Conservation (phyloP, 2,888 invertebrate genomes). For the Venusia cambrica region DNA sequence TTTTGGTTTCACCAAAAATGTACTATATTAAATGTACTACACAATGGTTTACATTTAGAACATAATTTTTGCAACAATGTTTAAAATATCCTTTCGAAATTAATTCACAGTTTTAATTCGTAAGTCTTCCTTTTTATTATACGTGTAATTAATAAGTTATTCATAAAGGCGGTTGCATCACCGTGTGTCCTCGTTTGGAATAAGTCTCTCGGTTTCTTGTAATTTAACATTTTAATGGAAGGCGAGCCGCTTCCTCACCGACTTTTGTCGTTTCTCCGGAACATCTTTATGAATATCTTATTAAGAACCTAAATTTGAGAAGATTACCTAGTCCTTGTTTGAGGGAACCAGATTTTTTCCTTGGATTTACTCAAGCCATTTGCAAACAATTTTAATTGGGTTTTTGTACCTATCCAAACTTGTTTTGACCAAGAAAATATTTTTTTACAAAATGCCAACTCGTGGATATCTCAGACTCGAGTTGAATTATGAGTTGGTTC, state of each 20-base stretch:
- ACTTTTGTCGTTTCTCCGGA: constrained; percentile 57
- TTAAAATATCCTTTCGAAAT: constrained; percentile 13
- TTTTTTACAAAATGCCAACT: constrained; percentile 40
- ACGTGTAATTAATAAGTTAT: constrained; percentile 25
- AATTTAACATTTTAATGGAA: constrained; percentile 60
- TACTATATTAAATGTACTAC: no score
- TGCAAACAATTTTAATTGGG: constrained; percentile 77
- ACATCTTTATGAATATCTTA: constrained; percentile 76
- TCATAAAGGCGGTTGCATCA: constrained; percentile 30
- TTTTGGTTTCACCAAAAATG: no score
- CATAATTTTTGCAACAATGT: no score
- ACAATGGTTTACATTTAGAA: no score
- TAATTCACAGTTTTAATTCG: constrained; percentile 16
- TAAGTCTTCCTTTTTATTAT: constrained; percentile 26
- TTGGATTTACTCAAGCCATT: constrained; percentile 66
- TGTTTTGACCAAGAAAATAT: constrained; percentile 54
- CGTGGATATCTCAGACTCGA: constrained; percentile 23
- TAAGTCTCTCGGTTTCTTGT: constrained; percentile 47
- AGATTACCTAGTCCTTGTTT: constrained; percentile 72
- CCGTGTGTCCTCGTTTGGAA: constrained; percentile 36
- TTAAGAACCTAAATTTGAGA: constrained; percentile 70
- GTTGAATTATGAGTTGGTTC: constrained; percentile 21
- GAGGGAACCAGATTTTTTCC: constrained; percentile 64
- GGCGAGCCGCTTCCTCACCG: constrained; percentile 43
- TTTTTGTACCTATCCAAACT: constrained; percentile 66